Conservation (phyloP, 1,140 invertebrate genomes). For the Archegozetes longisetosus region DNA sequence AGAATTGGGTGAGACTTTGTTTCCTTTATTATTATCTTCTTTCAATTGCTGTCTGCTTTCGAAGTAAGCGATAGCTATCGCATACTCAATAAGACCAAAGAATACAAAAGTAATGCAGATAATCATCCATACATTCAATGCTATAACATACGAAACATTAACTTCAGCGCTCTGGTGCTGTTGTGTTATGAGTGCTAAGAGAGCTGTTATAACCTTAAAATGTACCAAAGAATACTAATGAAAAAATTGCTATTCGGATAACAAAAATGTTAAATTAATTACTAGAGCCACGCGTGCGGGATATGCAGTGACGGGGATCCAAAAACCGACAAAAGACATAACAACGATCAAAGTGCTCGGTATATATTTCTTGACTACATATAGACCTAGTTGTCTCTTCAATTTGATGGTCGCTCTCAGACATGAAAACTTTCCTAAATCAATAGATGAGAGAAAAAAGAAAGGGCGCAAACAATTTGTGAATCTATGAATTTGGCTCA, state of each 20-base stretch:
- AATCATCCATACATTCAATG: conserved; percentile 37
- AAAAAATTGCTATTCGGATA: not conserved
- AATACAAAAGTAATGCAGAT: conserved; percentile 68
- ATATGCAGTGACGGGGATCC: conserved; percentile 20
- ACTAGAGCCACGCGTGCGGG: conserved; percentile 17
- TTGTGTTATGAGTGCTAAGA: conserved; percentile 47
- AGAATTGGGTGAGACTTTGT: not conserved
- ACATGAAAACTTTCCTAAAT: conserved; percentile 13
- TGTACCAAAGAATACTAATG: not conserved
- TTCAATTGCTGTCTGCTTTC: not conserved
- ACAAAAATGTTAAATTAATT: not conserved
- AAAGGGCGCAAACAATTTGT: not conserved
- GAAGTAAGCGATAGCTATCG: conserved; percentile 39
- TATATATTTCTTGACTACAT: conserved; percentile 18
- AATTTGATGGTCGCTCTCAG: conserved; percentile 15
- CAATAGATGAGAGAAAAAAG: not conserved
- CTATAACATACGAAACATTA: conserved; percentile 36
- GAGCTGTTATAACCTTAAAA: conserved; percentile 34
- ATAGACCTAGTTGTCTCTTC: conserved; percentile 14
- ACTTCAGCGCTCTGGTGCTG: conserved; percentile 33
- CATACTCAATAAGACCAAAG: conserved; percentile 62
- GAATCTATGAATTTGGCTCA: too few relatives aligned
- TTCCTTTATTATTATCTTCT: not conserved
- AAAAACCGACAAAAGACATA: conserved; percentile 20
- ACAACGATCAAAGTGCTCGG: conserved; percentile 19